phyloP scores from a whole-genome alignment of 2,797 vertebrate species.

The Macropodus opercularis region DNA sequence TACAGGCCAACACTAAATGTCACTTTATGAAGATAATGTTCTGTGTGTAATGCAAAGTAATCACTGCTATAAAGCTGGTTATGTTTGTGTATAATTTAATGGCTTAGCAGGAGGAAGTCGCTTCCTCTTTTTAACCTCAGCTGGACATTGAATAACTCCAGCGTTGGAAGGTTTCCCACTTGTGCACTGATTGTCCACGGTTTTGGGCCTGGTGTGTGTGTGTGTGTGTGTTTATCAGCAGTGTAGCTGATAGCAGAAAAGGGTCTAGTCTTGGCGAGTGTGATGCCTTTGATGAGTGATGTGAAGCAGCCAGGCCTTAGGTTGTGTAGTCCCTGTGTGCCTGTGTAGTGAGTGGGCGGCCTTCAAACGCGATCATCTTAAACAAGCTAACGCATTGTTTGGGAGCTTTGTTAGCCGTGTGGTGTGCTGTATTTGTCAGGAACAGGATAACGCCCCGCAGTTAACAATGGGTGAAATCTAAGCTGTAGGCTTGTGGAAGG shows the following conservation, averaged over 20 bases:
- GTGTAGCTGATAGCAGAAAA: slow-evolving; percentile 60
- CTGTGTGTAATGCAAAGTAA: neutral
- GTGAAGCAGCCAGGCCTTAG: slow-evolving; percentile 61
- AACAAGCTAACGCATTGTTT: slow-evolving; percentile 74
- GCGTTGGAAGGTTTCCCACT: slow-evolving; percentile 18
- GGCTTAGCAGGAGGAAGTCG: neutral
- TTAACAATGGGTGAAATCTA: slow-evolving; percentile 66
- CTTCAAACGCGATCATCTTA: slow-evolving; percentile 67
- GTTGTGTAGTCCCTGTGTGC: slow-evolving; percentile 57
- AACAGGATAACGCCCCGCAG: slow-evolving; percentile 59
- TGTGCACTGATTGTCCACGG: slow-evolving; percentile 26
- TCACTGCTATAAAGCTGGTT: neutral
- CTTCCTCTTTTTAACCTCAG: neutral
- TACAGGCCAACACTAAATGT: neutral
- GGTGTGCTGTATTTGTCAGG: slow-evolving; percentile 59
- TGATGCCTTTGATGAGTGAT: slow-evolving; percentile 74
- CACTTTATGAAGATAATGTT: neutral
- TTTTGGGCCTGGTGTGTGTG: slow-evolving; percentile 9
- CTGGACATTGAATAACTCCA: neutral
- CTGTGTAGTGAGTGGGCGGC: slow-evolving; percentile 66
- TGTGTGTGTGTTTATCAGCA: too few relatives aligned
- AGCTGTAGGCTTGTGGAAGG: slow-evolving; percentile 46
- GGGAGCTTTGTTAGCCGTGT: slow-evolving; percentile 50
- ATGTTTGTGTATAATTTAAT: neutral
- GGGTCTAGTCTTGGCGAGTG: slow-evolving; percentile 57